A percentile compares a stretch with the other conserved stretches of the same genome.
These are phyloP conservation scores for Drosophila anomalata DNA, from an alignment of 2,888 invertebrate species.

Conservation along the genomic window DNA sequence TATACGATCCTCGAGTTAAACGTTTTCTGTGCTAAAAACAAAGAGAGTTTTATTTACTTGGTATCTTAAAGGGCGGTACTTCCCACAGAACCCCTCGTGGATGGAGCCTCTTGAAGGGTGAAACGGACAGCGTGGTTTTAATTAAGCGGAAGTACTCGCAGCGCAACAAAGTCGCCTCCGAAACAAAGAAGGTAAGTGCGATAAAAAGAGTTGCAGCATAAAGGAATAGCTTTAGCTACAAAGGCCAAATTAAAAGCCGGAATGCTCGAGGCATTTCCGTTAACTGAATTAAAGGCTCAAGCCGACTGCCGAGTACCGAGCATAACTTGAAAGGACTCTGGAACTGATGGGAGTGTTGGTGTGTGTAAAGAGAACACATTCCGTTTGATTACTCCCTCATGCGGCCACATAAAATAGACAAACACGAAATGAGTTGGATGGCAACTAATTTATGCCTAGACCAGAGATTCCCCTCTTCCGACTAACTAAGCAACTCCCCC, in stretches of 20 bases:
- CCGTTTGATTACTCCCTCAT: constrained; percentile 33
- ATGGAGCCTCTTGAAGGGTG: not conserved
- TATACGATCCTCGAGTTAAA: constrained; percentile 62
- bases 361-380: constrained; percentile 15
- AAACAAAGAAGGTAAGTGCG: constrained; percentile 34
- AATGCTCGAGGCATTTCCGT: constrained; percentile 41
- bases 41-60: constrained; percentile 61
- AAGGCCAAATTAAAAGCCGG: constrained; percentile 44
- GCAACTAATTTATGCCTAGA: constrained; percentile 46
- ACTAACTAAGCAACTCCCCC: constrained; percentile 63
- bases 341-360: constrained; percentile 2
- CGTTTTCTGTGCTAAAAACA: constrained; percentile 68
- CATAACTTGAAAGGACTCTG: constrained; percentile 16
- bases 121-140: constrained; percentile 32
- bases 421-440: constrained; percentile 12
- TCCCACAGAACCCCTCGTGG: not conserved
- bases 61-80: constrained; percentile 11
- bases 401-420: constrained; percentile 39
- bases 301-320: constrained; percentile 11
- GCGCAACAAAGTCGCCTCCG: constrained; percentile 25
- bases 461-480: constrained; percentile 11
- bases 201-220: constrained; percentile 46
- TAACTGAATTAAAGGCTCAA: constrained; percentile 43
- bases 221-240: constrained; percentile 32
- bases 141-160: constrained; percentile 42